A percentile compares a stretch with the other conserved stretches of the same genome.
Conservation (phyloP, 2,797 vertebrate genomes). For the Trachurus trachurus region DNA sequence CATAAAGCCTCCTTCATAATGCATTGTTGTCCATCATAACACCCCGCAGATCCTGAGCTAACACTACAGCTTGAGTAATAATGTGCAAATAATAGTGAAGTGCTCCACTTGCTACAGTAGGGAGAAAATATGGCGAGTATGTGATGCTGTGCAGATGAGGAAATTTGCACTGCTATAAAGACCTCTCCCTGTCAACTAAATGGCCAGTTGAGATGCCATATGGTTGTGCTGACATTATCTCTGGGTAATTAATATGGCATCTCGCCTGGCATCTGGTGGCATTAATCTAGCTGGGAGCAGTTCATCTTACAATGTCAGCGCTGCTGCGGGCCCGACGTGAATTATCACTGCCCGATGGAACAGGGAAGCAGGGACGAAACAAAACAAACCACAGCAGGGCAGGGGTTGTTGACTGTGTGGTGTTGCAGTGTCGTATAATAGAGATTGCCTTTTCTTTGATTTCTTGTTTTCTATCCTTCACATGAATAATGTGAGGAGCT, state of each 20-base stretch:
- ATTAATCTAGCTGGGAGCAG: conserved; percentile 86
- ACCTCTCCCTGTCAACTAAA: conserved; percentile 87
- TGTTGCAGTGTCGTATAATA: conserved; percentile 16
- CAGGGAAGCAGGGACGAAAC: conserved; percentile 49
- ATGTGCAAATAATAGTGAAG: conserved; percentile 32
- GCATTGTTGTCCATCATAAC: neutral
- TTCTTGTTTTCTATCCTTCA: conserved; percentile 21
- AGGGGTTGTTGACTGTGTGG: conserved; percentile 6
- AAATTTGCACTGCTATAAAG: conserved; percentile 81
- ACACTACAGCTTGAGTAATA: conserved; percentile 23
- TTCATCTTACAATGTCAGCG: conserved; percentile 80
- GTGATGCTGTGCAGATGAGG: conserved; percentile 65
- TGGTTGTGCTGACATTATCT: conserved; percentile 88
- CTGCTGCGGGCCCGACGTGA: conserved; percentile 77
- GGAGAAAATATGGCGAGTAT: conserved; percentile 42
- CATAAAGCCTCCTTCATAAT: neutral
- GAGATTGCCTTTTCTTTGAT: conserved; percentile 37
- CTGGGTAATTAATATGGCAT: conserved; percentile 89
- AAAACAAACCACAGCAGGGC: conserved; percentile 52
- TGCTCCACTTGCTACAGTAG: conserved; percentile 54
- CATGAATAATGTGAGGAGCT: conserved; percentile 38
- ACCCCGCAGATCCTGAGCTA: conserved; percentile 9
- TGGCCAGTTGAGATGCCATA: conserved; percentile 89
- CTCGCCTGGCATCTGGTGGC: conserved; percentile 89
- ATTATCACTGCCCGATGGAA: conserved; percentile 80